Base-by-base conservation (phyloP, 2,113 vertebrate species). In the Nicator chloris region DNA sequence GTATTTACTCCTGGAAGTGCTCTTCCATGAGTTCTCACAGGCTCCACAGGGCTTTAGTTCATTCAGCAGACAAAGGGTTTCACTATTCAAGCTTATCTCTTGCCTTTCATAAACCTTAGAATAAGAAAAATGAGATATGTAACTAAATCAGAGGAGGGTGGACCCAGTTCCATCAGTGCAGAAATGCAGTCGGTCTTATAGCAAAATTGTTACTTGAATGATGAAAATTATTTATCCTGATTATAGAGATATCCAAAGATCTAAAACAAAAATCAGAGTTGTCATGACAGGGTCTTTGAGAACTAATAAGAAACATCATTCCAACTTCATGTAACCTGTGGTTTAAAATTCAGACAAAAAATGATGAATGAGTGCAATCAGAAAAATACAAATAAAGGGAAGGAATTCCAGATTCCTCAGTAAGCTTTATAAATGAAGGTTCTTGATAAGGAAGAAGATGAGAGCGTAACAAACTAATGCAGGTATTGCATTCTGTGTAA, bases 241-340 rank as follows among this genome's bases (percentile, higher is more conserved):
- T 75, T 85, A 26, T 37, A 85, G 39, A 82, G 39, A 37, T 53
- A 79, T 26, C 18, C 35, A 69, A 57, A 86, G 27, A 68, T 63
- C 54, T 86, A 79, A 94, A 94, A 80, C 59, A 92, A 94, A 97
- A 92, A 89, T 91, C 49, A 89, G 81, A 75, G 31, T 72, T 18
- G 5, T 72, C 40, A 20, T 82, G 61, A 66, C 31, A 75, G 21
- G 11, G 28, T 78, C 60, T 84, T 93, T 79, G 35, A 59, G 59
- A 88, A 66, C 70, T 42, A 31, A 10, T 75, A 79, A 89, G 72
- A 75, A 87, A 64, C 53, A 68, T 59, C 40, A 75, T 61, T 39
- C n/a, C 26, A 16, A 68, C 42, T 49, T 76, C 39, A 33, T 28
- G 40, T 83, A 92, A 81, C 65, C 37, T n/a, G 16, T 14, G 6